A percentile compares a stretch with the other conserved stretches of the same genome.
phyloP scores from a whole-genome alignment of 1,140 invertebrate species.

The Drosophila navojoa region DNA sequence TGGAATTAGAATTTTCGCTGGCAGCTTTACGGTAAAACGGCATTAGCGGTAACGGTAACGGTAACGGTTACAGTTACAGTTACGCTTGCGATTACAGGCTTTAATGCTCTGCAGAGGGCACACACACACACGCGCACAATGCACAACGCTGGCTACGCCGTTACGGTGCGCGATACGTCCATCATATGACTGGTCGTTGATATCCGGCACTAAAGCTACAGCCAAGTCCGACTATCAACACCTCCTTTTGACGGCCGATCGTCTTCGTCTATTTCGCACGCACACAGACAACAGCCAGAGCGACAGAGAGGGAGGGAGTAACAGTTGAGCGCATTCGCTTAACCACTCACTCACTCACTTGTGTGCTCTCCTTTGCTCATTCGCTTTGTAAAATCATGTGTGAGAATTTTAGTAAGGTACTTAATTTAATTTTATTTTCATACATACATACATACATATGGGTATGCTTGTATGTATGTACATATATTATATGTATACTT shows the following conservation, averaged over 20 bases:
- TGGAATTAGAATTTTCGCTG: conserved; percentile 31
- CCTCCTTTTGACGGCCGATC: conserved; percentile 43
- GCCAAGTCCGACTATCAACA: conserved; percentile 24
- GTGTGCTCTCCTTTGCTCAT: conserved; percentile 7
- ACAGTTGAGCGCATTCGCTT: neutral
- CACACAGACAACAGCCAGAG: neutral
- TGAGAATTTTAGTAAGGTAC: conserved; percentile 28
- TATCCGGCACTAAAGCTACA: conserved; percentile 21
- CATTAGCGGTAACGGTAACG: conserved; percentile 24
- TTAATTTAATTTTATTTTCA: conserved; percentile 28
- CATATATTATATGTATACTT: neutral
- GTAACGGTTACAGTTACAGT: conserved; percentile 11
- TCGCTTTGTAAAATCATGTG: conserved; percentile 22
- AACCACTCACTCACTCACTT: neutral
- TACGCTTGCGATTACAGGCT: neutral
- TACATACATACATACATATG: neutral
- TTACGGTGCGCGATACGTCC: conserved; percentile 54
- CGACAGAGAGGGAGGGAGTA: too few species aligned
- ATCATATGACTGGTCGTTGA: conserved; percentile 53
- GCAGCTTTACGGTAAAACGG: conserved; percentile 24
- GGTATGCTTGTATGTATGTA: neutral
- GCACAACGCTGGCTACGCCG: conserved; percentile 27
- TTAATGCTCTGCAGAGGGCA: conserved; percentile 3
- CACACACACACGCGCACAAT: neutral
- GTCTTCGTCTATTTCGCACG: conserved; percentile 19